Evolutionary conservation across 2,113 vertebrate genomes (phyloP).

Genomic region (Zosterops lateralis): DNA sequence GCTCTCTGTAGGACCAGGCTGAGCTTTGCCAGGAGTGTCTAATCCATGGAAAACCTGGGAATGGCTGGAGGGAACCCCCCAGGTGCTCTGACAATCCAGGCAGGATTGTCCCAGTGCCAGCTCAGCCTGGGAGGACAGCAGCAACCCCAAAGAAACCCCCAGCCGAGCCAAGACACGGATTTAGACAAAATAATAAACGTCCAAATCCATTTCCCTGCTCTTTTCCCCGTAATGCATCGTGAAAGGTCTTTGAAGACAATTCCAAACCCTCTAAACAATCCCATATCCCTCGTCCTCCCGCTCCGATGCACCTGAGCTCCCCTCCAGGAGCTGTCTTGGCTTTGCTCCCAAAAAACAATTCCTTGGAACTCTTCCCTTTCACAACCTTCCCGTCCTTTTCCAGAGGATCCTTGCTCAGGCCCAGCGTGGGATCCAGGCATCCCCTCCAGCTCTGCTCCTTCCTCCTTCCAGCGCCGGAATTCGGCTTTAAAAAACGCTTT

Average conservation of each 20-base stretch:
- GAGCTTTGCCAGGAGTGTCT: not conserved
- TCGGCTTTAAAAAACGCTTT: not conserved
- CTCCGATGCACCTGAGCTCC: slow-evolving; percentile 46
- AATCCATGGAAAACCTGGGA: fast-evolving
- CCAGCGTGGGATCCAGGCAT: not conserved
- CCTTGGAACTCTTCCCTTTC: not conserved
- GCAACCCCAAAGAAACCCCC: not conserved
- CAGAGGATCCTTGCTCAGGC: not conserved
- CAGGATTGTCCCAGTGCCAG: not conserved
- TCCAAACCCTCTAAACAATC: not conserved
- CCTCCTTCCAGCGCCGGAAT: not conserved
- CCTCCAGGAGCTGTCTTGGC: not conserved
- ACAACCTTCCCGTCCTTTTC: not conserved
- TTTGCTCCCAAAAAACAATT: not conserved
- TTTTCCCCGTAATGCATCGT: not conserved
- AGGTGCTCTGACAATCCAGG: not conserved
- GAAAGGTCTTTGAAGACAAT: not conserved
- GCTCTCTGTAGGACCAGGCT: not conserved
- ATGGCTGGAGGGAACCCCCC: not conserved
- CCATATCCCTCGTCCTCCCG: not conserved
- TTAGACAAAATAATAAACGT: slow-evolving; percentile 26
- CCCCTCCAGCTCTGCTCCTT: not conserved
- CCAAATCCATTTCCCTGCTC: not conserved
- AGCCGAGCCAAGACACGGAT: not conserved
- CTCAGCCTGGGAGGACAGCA: not conserved